These are phyloP conservation scores for Drosophila triauraria DNA, from an alignment of 1,140 invertebrate genomes.

Conservation along the genomic window DNA sequence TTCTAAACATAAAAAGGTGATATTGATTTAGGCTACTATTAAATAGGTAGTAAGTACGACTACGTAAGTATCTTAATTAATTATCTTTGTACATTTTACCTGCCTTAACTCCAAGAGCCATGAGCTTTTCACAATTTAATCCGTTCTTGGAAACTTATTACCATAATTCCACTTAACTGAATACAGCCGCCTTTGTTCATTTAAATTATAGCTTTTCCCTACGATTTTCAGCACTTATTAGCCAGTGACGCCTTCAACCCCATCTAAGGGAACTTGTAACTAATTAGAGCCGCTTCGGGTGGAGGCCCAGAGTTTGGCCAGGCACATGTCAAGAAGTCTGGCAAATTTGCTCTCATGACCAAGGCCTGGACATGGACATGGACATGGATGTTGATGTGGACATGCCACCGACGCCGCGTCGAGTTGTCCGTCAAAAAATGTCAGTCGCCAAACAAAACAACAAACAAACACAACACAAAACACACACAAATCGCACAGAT, in stretches of 20 bases:
- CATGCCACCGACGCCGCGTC: constrained; percentile 59
- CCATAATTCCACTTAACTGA: no score
- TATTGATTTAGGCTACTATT: neutral
- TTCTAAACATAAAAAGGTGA: neutral
- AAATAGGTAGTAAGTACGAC: no score
- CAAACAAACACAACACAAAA: constrained; percentile 15
- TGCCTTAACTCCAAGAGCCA: fast-evolving
- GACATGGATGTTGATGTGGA: constrained; percentile 52
- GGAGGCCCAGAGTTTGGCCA: constrained; percentile 15
- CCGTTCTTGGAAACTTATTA: neutral
- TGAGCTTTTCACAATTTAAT: neutral
- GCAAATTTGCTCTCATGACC: constrained; percentile 54
- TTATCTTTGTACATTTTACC: no score
- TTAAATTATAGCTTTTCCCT: neutral
- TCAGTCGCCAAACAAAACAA: constrained; percentile 48
- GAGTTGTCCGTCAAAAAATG: constrained; percentile 67
- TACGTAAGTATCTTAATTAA: neutral
- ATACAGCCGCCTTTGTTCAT: neutral
- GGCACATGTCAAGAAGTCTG: constrained; percentile 55
- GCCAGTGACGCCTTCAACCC: constrained; percentile 5
- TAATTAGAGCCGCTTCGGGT: constrained; percentile 43
- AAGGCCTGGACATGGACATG: constrained; percentile 30
- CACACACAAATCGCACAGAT: constrained; percentile 38
- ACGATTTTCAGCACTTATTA: neutral
- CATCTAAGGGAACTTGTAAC: neutral